Conservation (phyloP, 2,888 invertebrate species). For the Caenorhabditis becei region DNA sequence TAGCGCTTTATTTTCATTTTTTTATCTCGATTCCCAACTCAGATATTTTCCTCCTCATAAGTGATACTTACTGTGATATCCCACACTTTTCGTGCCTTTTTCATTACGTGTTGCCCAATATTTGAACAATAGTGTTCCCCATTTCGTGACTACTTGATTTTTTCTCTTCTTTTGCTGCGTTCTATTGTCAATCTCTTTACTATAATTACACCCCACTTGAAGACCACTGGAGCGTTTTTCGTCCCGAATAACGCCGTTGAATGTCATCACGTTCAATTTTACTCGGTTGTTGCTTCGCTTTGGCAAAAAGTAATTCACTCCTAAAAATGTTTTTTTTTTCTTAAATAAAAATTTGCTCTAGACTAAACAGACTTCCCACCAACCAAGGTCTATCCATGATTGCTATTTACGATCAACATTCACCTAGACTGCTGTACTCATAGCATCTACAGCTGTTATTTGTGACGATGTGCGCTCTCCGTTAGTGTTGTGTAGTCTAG, state of each 20-base stretch:
- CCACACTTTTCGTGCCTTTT: constrained; percentile 55
- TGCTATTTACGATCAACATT: background rate
- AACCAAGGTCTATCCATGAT: background rate
- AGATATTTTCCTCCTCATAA: constrained; percentile 10
- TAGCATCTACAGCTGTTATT: too few relatives aligned
- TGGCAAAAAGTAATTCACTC: constrained; percentile 15
- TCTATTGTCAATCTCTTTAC: background rate
- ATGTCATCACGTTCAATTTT: background rate
- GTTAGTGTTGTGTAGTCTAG: background rate
- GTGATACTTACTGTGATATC: constrained; percentile 57
- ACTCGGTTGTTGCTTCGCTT: constrained; percentile 27
- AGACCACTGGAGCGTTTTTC: background rate
- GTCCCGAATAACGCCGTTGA: background rate
- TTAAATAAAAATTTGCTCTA: background rate
- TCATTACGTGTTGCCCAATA: constrained; percentile 53
- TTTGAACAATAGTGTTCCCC: constrained; percentile 11
- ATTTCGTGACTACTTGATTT: background rate
- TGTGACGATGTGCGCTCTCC: too few relatives aligned
- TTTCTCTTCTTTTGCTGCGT: constrained; percentile 13
- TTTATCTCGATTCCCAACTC: constrained; percentile 1
- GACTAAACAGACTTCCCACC: too few relatives aligned
- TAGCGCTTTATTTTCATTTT: constrained; percentile 34
- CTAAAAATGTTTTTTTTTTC: background rate
- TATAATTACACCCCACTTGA: background rate
- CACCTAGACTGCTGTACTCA: too few relatives aligned